Conservation (phyloP, 1,140 invertebrate species). For the Atta colombica region DNA sequence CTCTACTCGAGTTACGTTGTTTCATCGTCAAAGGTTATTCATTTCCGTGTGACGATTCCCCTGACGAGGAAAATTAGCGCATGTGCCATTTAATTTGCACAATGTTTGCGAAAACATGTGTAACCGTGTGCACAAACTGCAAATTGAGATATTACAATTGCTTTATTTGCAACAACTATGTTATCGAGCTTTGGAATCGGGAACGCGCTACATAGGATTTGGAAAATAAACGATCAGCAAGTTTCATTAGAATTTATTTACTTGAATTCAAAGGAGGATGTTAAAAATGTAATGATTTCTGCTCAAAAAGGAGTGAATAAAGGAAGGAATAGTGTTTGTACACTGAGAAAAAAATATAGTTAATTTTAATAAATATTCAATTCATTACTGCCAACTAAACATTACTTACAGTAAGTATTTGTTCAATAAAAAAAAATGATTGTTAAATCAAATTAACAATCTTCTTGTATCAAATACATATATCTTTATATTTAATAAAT, state of each 20-base stretch:
- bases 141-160: background rate
- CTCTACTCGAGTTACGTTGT: background rate
- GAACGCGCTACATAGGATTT: background rate
- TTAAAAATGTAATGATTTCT: no score
- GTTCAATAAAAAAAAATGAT: no score
- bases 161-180: background rate
- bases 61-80: slow-evolving; percentile 27
- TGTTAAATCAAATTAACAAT: no score
- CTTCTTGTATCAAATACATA: no score
- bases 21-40: background rate
- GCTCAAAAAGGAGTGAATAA: no score
- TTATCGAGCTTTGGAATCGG: background rate
- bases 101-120: slow-evolving; percentile 42
- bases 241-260: background rate
- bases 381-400: no score
- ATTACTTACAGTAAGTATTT: no score
- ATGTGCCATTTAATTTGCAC: slow-evolving; percentile 12
- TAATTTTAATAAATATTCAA: no score
- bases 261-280: background rate
- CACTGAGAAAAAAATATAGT: no score
- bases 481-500: no score
- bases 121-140: background rate
- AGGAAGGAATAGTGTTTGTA: no score
- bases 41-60: background rate
- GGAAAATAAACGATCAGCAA: background rate